Percentiles rank a stretch among this genome's conserved stretches.
Conservation (phyloP, 2,797 vertebrate genomes). For the Gobionotothen gibberifrons region DNA sequence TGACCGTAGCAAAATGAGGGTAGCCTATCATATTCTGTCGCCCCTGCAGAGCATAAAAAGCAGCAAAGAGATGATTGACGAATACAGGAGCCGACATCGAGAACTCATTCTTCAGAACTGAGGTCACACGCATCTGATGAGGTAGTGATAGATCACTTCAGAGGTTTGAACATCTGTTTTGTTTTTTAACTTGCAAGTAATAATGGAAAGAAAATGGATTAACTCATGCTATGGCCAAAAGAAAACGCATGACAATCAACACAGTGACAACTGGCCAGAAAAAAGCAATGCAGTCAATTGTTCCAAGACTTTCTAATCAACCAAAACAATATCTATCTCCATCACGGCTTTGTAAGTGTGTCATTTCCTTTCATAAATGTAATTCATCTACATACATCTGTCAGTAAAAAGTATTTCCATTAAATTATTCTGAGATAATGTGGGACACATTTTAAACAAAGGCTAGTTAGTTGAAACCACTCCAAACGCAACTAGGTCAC, state of each 20-base stretch:
- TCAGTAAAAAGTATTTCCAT: slow-evolving; percentile 10
- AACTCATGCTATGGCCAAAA: background rate
- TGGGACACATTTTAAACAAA: slow-evolving; percentile 17
- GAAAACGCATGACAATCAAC: background rate
- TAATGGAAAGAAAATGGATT: slow-evolving; percentile 3
- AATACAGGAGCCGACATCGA: slow-evolving; percentile 23
- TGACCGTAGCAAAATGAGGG: slow-evolving; percentile 58
- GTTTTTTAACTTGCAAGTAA: background rate
- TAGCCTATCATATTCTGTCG: slow-evolving; percentile 28
- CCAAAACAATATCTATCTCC: too few relatives aligned
- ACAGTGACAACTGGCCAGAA: background rate
- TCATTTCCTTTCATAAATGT: slow-evolving; percentile 13
- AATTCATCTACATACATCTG: slow-evolving; percentile 25
- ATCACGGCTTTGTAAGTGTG: too few relatives aligned
- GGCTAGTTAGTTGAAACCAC: slow-evolving; percentile 8
- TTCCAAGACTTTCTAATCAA: too few relatives aligned
- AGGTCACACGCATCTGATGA: slow-evolving; percentile 28
- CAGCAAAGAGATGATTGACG: slow-evolving; percentile 37
- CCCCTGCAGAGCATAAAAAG: slow-evolving; percentile 40
- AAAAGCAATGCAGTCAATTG: too few relatives aligned
- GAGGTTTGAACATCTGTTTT: background rate
- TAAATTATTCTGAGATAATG: slow-evolving; percentile 15
- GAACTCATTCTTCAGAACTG: slow-evolving; percentile 6
- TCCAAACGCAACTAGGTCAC: slow-evolving; percentile 26
- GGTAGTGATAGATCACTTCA: slow-evolving; percentile 4